These are phyloP conservation scores for Lamproptera curius DNA, from an alignment of 2,888 invertebrate species.

Conservation along the genomic window DNA sequence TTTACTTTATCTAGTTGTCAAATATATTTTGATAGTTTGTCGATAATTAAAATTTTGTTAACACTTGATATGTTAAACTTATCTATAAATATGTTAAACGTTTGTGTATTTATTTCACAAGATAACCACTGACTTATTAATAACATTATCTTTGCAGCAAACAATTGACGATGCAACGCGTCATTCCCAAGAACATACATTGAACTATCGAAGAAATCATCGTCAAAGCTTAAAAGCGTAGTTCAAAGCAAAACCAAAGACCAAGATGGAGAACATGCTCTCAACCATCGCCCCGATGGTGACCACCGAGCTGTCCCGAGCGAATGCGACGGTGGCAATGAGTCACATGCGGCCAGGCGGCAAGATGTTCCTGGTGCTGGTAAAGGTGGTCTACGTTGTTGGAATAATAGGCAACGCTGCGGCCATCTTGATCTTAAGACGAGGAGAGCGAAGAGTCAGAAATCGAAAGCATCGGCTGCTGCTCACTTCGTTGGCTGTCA, in stretches of 20 bases:
- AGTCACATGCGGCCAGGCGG: slow-evolving; percentile 19
- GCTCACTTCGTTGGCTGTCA: slow-evolving; percentile 86
- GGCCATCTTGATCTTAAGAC: slow-evolving; percentile 85
- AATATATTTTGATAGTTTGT: no score
- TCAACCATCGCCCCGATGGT: slow-evolving; percentile 13
- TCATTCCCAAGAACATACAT: slow-evolving; percentile 1
- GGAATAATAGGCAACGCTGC: slow-evolving; percentile 87
- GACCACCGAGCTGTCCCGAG: slow-evolving; percentile 17
- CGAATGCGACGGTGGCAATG: slow-evolving; percentile 21
- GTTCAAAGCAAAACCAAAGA: slow-evolving; percentile 2
- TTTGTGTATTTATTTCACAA: no score
- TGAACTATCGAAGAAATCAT: not conserved
- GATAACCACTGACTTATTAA: no score
- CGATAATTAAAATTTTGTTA: no score
- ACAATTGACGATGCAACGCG: slow-evolving; percentile 2
- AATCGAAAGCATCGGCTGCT: slow-evolving; percentile 90
- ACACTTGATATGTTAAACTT: no score
- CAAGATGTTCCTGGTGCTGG: slow-evolving; percentile 40
- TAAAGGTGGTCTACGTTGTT: slow-evolving; percentile 79
- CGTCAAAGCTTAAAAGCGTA: not conserved
- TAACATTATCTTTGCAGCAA: slow-evolving; percentile 8
- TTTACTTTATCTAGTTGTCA: no score
- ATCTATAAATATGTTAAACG: no score
- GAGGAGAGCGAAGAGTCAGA: slow-evolving; percentile 83
- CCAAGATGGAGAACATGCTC: slow-evolving; percentile 17